A percentile compares a stretch with the other conserved stretches of the same genome.
Evolutionary conservation across 2,888 invertebrate genomes (phyloP).

Genomic region (Caenorhabditis sp.): DNA sequence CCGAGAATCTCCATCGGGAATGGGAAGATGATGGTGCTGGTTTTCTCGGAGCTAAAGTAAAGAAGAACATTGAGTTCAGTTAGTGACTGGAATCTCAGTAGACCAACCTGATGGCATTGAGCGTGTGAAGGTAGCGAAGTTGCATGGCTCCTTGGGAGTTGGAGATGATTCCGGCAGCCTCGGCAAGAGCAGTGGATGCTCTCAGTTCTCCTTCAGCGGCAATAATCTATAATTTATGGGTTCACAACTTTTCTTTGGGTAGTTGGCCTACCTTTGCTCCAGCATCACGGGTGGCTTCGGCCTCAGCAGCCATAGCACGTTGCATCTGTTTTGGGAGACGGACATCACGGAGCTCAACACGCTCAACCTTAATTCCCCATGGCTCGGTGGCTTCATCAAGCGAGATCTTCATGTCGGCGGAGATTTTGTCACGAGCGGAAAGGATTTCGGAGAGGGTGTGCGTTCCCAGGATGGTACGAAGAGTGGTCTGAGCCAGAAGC

Average conservation of each 20-base stretch:
- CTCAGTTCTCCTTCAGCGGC: conserved; percentile 93
- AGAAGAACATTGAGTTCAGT: background rate
- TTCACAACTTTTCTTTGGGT: background rate
- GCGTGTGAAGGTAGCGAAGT: conserved; percentile 93
- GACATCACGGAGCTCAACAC: conserved; percentile 86
- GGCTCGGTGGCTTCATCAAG: conserved; percentile 84
- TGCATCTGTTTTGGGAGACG: conserved; percentile 93
- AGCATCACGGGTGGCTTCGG: conserved; percentile 94
- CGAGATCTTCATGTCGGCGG: conserved; percentile 77
- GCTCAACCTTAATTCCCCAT: conserved; percentile 84
- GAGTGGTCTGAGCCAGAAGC: conserved; percentile 84
- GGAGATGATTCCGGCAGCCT: conserved; percentile 94
- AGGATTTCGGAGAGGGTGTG: conserved; percentile 64
- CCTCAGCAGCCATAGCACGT: conserved; percentile 96
- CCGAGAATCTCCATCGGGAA: conserved; percentile 71
- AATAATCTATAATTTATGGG: conserved; percentile 87
- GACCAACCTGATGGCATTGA: conserved; percentile 89
- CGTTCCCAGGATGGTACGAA: conserved; percentile 91
- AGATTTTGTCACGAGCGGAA: conserved; percentile 60
- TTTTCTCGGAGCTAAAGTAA: conserved; percentile 68
- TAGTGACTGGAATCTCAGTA: background rate
- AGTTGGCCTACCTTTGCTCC: conserved; percentile 69
- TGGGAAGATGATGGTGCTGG: conserved; percentile 70
- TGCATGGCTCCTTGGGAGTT: conserved; percentile 96
- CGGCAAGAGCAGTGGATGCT: conserved; percentile 93